These are phyloP conservation scores for Phoxinus phoxinus DNA, from an alignment of 2,113 vertebrate genomes.

Conservation along the genomic window DNA sequence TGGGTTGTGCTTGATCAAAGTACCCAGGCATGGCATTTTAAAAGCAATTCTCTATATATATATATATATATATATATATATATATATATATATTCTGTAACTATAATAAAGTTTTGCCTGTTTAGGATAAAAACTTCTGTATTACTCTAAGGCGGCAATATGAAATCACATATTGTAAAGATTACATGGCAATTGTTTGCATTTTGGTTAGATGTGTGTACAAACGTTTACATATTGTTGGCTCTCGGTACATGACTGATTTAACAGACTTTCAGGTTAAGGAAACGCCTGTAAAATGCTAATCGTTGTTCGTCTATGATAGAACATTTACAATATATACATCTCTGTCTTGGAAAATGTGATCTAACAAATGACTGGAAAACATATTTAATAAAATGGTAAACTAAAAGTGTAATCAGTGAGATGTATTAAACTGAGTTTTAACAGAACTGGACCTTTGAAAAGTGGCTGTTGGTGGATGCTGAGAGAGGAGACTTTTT, in stretches of 20 bases:
- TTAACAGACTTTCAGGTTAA: slow-evolving; percentile 79
- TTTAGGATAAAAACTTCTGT: slow-evolving; percentile 58
- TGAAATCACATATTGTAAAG: slow-evolving; percentile 70
- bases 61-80: slow-evolving; percentile 48
- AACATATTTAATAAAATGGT: background rate
- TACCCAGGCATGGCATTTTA: slow-evolving; percentile 45
- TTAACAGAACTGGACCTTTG: slow-evolving; percentile 8
- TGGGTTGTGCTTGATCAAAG: background rate
- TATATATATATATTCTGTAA: slow-evolving; percentile 60
- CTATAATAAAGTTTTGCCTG: slow-evolving; percentile 46
- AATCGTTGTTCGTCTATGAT: slow-evolving; percentile 78
- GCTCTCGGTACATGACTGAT: slow-evolving; percentile 81
- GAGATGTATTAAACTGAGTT: background rate
- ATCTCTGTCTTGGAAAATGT: background rate
- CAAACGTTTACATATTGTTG: slow-evolving; percentile 75
- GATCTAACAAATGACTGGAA: background rate
- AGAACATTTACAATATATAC: slow-evolving; percentile 78
- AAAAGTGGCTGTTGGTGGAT: slow-evolving; percentile 33
- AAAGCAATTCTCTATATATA: background rate
- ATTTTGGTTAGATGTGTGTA: slow-evolving; percentile 66
- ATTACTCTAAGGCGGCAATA: slow-evolving; percentile 51
- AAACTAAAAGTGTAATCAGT: background rate
- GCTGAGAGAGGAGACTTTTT: slow-evolving; percentile 35
- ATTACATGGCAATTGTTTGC: slow-evolving; percentile 71
- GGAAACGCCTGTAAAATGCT: slow-evolving; percentile 78